Conservation (phyloP, 2,888 invertebrate genomes). For the Orthonevra nobilis region DNA sequence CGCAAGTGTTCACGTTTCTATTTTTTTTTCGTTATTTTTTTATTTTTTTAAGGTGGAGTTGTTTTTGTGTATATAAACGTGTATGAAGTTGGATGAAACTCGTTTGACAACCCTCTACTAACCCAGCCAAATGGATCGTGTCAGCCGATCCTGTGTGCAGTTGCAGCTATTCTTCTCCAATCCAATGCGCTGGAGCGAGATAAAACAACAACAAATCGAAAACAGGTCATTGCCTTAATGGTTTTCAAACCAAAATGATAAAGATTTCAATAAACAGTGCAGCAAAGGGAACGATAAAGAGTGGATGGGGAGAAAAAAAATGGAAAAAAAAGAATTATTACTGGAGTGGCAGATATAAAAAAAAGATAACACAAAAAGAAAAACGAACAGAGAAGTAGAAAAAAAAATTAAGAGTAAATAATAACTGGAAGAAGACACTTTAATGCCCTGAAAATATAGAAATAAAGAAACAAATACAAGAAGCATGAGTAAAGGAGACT, state of each 20-base stretch:
- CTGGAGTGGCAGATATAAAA: slow-evolving; percentile 56
- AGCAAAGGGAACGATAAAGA: slow-evolving; percentile 74
- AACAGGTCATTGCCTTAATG: slow-evolving; percentile 74
- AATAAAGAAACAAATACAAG: slow-evolving; percentile 6
- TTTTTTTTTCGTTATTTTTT: slow-evolving; percentile 24
- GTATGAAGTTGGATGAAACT: slow-evolving; percentile 28
- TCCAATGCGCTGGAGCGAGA: slow-evolving; percentile 55
- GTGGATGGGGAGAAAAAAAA: slow-evolving; percentile 56
- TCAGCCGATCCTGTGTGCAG: slow-evolving; percentile 27
- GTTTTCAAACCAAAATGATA: slow-evolving; percentile 74
- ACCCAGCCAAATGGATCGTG: slow-evolving; percentile 64
- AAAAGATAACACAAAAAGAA: slow-evolving; percentile 35
- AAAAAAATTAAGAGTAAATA: slow-evolving; percentile 64
- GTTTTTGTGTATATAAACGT: slow-evolving; percentile 12
- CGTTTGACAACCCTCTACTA: slow-evolving; percentile 66
- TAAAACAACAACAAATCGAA: slow-evolving; percentile 73
- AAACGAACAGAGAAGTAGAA: slow-evolving; percentile 9
- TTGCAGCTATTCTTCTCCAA: slow-evolving; percentile 26
- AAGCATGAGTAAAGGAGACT: slow-evolving; percentile 25
- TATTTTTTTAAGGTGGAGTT: slow-evolving; percentile 52
- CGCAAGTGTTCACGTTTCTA: slow-evolving; percentile 68
- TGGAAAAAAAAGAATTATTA: slow-evolving; percentile 66
- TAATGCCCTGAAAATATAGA: slow-evolving; percentile 33
- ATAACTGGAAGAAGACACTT: slow-evolving; percentile 66
- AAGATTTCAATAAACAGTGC: slow-evolving; percentile 76